These are phyloP conservation scores for Scaptomyza tumidula DNA, from an alignment of 2,888 invertebrate genomes.

Conservation along the genomic window DNA sequence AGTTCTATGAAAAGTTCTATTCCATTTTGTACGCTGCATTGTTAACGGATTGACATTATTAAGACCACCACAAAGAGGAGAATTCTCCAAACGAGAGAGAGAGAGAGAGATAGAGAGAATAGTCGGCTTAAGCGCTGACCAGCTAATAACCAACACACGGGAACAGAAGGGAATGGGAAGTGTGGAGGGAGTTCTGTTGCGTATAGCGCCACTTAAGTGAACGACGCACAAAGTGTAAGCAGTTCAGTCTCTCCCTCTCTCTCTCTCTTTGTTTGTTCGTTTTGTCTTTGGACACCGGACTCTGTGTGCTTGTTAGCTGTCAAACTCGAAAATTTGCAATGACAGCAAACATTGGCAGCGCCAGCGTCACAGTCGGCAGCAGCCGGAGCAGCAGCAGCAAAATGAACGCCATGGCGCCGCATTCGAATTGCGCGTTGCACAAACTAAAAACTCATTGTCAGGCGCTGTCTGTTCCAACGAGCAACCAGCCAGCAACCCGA, in stretches of 20 bases:
- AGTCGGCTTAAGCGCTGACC: slow-evolving; percentile 42
- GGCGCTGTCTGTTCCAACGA: slow-evolving; percentile 62
- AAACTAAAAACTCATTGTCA: slow-evolving; percentile 80
- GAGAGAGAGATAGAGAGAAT: neutral
- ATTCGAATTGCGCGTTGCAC: slow-evolving; percentile 42
- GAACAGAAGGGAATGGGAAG: neutral
- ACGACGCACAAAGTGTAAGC: slow-evolving; percentile 61
- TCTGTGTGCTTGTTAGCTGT: slow-evolving; percentile 81
- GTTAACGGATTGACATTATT: slow-evolving; percentile 73
- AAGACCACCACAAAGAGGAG: slow-evolving; percentile 52
- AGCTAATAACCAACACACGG: slow-evolving; percentile 65
- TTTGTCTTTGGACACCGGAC: slow-evolving; percentile 42
- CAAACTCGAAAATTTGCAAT: slow-evolving; percentile 83
- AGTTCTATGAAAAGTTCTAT: slow-evolving; percentile 44
- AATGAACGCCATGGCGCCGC: slow-evolving; percentile 51
- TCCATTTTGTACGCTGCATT: slow-evolving; percentile 30
- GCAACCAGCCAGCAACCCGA: slow-evolving; percentile 51
- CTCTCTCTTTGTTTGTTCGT: slow-evolving; percentile 13
- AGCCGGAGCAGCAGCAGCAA: slow-evolving; percentile 67
- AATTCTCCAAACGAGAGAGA: neutral
- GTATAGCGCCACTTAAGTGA: slow-evolving; percentile 73
- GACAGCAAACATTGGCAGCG: slow-evolving; percentile 81
- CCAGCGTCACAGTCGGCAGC: slow-evolving; percentile 33
- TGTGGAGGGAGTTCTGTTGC: slow-evolving; percentile 28
- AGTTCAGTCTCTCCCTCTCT: slow-evolving; percentile 4